phyloP scores from a whole-genome alignment of 2,113 vertebrate species.

The Emydocephalus ijimae region DNA sequence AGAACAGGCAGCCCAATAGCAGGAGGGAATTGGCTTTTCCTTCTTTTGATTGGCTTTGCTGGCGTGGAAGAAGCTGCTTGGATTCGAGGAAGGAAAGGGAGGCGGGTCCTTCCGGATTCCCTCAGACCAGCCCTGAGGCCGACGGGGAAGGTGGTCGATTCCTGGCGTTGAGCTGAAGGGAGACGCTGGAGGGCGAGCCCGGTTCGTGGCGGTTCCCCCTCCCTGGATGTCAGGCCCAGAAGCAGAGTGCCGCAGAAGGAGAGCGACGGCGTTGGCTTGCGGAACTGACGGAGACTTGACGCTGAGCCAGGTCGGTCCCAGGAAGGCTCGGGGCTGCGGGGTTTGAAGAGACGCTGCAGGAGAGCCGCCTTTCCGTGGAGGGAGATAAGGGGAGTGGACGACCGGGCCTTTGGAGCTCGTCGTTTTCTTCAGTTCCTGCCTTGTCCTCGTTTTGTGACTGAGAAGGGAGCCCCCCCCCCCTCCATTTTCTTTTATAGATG shows the following conservation, averaged over 20 bases:
- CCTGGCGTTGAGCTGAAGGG: background rate
- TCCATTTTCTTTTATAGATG: too few species aligned
- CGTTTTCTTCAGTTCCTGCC: background rate
- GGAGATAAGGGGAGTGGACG: background rate
- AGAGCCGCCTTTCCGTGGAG: background rate
- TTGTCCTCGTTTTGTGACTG: background rate
- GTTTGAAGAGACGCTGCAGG: background rate
- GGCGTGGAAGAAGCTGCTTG: too few species aligned
- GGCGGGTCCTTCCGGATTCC: background rate
- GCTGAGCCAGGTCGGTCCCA: background rate
- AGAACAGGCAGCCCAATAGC: background rate
- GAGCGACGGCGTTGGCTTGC: background rate
- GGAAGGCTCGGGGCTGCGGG: background rate
- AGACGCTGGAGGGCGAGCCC: background rate
- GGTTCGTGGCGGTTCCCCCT: background rate
- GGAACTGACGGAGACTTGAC: background rate
- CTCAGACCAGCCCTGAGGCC: background rate
- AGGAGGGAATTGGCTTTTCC: too few species aligned
- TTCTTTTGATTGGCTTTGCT: background rate
- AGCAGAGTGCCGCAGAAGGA: background rate
- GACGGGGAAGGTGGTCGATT: rapidly evolving
- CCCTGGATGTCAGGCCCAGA: background rate
- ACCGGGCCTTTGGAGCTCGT: background rate
- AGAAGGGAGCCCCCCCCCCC: too few species aligned
- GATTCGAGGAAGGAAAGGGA: background rate